Base-by-base conservation (phyloP, 2,113 vertebrate species). In the Sturnira hondurensis region DNA sequence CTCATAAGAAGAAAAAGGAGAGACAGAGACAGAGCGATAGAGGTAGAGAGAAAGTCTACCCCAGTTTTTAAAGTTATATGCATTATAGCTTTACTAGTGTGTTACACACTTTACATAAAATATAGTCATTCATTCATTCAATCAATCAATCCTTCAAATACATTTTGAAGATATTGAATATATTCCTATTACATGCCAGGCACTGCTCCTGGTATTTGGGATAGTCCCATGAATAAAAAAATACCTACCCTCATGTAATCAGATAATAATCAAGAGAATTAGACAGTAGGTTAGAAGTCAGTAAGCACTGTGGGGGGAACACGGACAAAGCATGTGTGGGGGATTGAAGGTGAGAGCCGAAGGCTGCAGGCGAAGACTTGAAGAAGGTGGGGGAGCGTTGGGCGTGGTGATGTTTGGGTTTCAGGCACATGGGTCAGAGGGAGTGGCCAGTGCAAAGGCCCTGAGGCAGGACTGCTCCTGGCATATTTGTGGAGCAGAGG, bases 261-360 rank as follows among this genome's bases (percentile, higher is more conserved):
- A 94, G 7, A 33, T 56, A 74, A 74, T 33, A 81, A 86, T 86
- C 24, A 5, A 26, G 24, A 65, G 86, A 91, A 45, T n/a, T 8
- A 91, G 28, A 33, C 0, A 5, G 43, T 41, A 65, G 50, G 26
- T 19, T 67, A 67, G 45, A 67, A 74, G 13, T n/a, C 52, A 82
- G 67, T 56, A 36, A 33, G 76, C 24, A 31, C 22, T 33, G 4
- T 36, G 52, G 31, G 28, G 31, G 16, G 26, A 20, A 41, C 22
- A 47, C 28, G 28, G 47, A 45, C 3, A 4, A 56, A 38, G 24
- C 5, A 5, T 67, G 14, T 38, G 33, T 68, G 45, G 58, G 1
- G 6, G 7, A 2, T 28, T 4, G 41, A n/a, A 15, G 22, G 22
- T 22, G 92, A 19, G 43, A 16, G 0, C 0, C 20, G 52, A 56